phyloP scores from a whole-genome alignment of 2,797 vertebrate species.

The Aphelocoma californica region DNA sequence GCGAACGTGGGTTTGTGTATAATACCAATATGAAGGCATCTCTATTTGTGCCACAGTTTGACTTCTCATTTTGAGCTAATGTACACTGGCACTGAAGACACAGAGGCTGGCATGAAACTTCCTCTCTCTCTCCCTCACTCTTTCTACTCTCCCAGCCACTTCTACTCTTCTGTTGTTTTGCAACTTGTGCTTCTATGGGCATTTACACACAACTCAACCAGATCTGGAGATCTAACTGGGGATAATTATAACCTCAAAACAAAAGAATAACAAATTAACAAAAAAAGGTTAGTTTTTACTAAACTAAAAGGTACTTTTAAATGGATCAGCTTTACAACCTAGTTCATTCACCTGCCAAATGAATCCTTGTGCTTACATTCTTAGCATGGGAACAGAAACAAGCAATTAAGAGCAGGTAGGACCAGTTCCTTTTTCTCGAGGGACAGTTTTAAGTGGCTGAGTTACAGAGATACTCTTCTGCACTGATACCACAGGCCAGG shows the following conservation, averaged over 20 bases:
- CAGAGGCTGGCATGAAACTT: neutral
- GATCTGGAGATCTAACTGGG: neutral
- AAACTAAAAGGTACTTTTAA: neutral
- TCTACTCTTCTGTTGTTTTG: neutral
- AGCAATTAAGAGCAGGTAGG: neutral
- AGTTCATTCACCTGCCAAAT: neutral
- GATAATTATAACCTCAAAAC: neutral
- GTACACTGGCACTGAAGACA: neutral
- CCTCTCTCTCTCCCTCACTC: neutral
- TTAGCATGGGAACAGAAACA: neutral
- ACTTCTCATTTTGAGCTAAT: neutral
- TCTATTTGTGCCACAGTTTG: neutral
- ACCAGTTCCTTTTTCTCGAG: neutral
- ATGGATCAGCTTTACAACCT: neutral
- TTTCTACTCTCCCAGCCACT: neutral
- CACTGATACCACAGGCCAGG: neutral
- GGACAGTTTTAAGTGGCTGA: neutral
- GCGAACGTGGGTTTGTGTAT: neutral
- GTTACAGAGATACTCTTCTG: neutral
- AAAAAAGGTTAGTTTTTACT: neutral
- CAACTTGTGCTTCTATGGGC: neutral
- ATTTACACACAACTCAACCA: neutral
- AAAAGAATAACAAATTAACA: neutral
- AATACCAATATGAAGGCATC: neutral
- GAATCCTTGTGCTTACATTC: neutral